Base-by-base conservation (phyloP, 1,140 invertebrate genomes). In the Heliconius hermathena region DNA sequence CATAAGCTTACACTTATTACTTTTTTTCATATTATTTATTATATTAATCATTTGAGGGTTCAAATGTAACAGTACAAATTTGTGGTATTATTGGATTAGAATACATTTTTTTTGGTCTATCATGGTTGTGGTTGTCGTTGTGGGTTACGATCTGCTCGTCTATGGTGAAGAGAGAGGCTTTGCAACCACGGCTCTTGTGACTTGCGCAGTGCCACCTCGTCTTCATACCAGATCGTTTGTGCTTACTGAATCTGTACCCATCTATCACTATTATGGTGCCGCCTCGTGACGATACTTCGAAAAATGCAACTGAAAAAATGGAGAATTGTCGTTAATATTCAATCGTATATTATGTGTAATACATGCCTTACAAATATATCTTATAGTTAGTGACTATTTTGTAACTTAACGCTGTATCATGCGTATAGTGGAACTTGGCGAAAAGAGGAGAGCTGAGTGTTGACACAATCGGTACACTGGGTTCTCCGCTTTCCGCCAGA, bases 131-230 rank as follows among this genome's bases (percentile, higher is more conserved):
- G 26, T 73, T 73, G n/a, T 78, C 73, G 16, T 78, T 78, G 38
- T 71, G 73, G 1, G 49, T 66, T 1, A 78, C 57, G 52, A 78
- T 78, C 38, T 73, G 71, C 33, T 78, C 71, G 29, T 80, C 74
- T 20, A 79, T 36, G 4, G 88, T 89, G n/a, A 80, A 83, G 2
- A 87, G 46, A 20, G 66, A 76, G 0, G 89, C 88, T 13, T 71
- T 83, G 78, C 90, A 91, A 20, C 86, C 82, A 4, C 60, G 75
- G 11, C 26, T 72, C 33, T 85, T 82, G 41, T 85, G 83, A 11
- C 83, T 84, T 0, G 79, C 82, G 73, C 89, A 90, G 46, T 78
- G 77, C 89, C 89, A 90, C 8, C 89, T 81, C 1, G 79, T 87
- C 70, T 84, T 89, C 18, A n/a, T 1, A 0, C 88, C 84, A 3